Conservation (phyloP, 1,140 invertebrate genomes). For the Macrobrachium nipponense region DNA sequence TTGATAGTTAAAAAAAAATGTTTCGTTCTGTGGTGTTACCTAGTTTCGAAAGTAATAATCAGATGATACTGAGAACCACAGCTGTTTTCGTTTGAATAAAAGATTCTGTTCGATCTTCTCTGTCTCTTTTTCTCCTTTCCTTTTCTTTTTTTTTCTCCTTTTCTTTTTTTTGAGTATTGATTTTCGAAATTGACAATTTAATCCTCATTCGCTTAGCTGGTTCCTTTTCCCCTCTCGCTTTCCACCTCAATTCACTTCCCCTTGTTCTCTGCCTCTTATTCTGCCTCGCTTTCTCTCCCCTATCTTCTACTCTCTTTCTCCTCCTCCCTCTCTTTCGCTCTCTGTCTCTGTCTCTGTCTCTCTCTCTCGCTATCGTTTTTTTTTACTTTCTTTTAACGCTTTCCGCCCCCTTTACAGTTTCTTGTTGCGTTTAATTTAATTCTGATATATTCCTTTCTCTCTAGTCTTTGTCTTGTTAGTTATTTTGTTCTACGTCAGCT, state of each 20-base stretch:
- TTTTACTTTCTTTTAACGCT: no score
- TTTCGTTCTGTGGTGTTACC: no score
- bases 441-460: no score
- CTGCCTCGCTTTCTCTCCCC: constrained; percentile 20
- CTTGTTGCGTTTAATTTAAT: no score
- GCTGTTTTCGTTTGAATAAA: not conserved
- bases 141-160: not conserved
- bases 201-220: constrained; percentile 27
- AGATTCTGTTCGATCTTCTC: not conserved
- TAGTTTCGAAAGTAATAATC: no score
- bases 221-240: constrained; percentile 19
- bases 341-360: constrained; percentile 8
- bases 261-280: constrained; percentile 15
- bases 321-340: constrained; percentile 14
- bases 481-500: no score
- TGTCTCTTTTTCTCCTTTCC: not conserved
- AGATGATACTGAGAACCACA: no score
- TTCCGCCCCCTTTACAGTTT: no score
- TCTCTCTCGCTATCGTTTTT: not conserved
- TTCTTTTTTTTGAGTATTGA: constrained; percentile 12
- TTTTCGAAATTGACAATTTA: constrained; percentile 24
- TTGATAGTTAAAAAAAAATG: no score
- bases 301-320: constrained; percentile 16
- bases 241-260: constrained; percentile 6
- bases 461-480: no score